Evolutionary conservation across 2,113 vertebrate genomes (phyloP).

Genomic region (Colossoma macropomum): DNA sequence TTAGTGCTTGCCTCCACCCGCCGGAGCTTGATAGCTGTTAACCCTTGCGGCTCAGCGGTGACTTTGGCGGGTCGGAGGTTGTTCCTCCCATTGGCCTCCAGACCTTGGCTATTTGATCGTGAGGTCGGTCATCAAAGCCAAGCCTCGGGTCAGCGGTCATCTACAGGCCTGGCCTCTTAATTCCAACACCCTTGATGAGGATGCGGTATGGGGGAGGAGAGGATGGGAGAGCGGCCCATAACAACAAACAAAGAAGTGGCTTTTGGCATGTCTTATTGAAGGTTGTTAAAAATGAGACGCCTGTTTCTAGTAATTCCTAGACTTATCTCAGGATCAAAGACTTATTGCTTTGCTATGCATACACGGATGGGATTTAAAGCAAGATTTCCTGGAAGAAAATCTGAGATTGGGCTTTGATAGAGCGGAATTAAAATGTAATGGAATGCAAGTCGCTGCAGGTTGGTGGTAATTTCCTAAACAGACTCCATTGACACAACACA

Average conservation of each 20-base stretch:
- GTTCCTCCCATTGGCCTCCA: conserved; percentile 57
- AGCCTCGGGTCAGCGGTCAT: conserved; percentile 71
- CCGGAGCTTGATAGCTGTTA: conserved; percentile 60
- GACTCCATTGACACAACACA: conserved; percentile 53
- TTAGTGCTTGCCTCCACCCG: conserved; percentile 15
- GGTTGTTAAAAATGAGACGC: conserved; percentile 8
- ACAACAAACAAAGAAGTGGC: conserved; percentile 62
- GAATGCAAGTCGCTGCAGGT: not conserved
- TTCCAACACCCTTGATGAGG: conserved; percentile 63
- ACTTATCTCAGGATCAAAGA: not conserved
- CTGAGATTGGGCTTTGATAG: not conserved
- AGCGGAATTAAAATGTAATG: not conserved
- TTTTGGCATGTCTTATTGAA: conserved; percentile 20
- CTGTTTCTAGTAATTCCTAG: conserved; percentile 7
- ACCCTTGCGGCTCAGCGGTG: conserved; percentile 64
- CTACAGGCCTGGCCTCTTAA: conserved; percentile 66
- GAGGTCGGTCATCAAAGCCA: conserved; percentile 70
- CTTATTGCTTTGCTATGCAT: not conserved
- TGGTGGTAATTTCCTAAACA: conserved; percentile 17
- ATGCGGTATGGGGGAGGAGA: conserved; percentile 36
- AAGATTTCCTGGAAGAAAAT: not conserved
- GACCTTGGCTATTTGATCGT: conserved; percentile 67
- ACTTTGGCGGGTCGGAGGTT: conserved; percentile 65
- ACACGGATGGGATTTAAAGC: not conserved
- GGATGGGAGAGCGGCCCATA: conserved; percentile 46